These are phyloP conservation scores for Ptiloglossa arizonensis DNA, from an alignment of 1,140 invertebrate genomes.

Conservation along the genomic window DNA sequence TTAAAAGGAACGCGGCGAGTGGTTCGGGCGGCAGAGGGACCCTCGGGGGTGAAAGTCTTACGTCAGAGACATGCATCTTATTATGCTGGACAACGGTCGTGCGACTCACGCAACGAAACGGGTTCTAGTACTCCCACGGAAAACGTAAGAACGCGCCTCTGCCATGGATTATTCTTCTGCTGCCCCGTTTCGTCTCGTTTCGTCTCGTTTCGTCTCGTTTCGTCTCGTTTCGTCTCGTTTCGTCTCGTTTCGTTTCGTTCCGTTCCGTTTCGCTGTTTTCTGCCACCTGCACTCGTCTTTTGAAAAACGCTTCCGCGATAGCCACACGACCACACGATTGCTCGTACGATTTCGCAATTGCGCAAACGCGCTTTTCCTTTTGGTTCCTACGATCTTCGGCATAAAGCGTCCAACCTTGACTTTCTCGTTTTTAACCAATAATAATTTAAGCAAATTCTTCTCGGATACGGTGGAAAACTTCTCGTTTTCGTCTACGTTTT, in stretches of 20 bases:
- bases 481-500: no score
- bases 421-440: no score
- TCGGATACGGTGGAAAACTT: no score
- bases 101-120: conserved; percentile 64
- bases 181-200: not conserved
- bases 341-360: not conserved
- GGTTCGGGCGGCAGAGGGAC: conserved; percentile 17
- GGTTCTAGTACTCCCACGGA: conserved; percentile 44
- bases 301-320: not conserved
- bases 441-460: no score
- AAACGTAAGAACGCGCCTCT: conserved; percentile 8
- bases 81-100: conserved; percentile 64
- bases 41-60: conserved; percentile 78
- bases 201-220: not conserved
- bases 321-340: not conserved
- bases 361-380: not conserved
- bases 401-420: no score
- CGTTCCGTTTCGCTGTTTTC: no score
- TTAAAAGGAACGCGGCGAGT: not conserved
- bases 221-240: not conserved
- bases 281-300: no score
- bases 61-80: conserved; percentile 74
- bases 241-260: not conserved
- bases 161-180: not conserved
- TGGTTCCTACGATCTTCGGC: not conserved